Conservation (phyloP, 2,797 vertebrate genomes). For the Acridotheres tristis region DNA sequence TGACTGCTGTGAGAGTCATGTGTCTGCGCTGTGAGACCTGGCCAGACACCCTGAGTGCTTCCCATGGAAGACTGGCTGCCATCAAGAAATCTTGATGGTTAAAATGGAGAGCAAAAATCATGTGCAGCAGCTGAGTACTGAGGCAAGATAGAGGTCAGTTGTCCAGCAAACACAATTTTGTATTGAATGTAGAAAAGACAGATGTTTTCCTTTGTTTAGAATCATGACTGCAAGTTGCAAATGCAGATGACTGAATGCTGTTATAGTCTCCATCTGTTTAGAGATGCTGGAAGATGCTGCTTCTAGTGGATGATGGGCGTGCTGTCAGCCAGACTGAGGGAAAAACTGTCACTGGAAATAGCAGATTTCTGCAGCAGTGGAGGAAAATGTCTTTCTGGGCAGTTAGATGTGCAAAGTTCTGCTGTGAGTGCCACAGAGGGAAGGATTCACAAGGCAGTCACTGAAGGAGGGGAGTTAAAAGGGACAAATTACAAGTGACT, state of each 20-base stretch:
- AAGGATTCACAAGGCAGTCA: neutral
- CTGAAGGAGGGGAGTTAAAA: neutral
- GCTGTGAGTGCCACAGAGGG: neutral
- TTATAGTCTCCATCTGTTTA: neutral
- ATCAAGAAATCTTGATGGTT: neutral
- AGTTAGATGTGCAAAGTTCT: neutral
- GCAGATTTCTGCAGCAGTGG: neutral
- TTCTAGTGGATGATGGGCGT: neutral
- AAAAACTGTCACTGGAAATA: neutral
- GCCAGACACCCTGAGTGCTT: neutral
- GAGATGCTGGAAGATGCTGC: neutral
- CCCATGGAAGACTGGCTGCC: neutral
- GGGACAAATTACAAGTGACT: neutral
- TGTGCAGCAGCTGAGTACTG: neutral
- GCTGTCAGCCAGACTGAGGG: neutral
- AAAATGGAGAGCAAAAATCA: neutral
- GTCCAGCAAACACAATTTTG: neutral
- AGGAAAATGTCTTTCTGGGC: neutral
- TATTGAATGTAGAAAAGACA: neutral
- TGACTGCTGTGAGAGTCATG: constrained; percentile 16
- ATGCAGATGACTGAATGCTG: neutral
- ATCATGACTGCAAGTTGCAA: neutral
- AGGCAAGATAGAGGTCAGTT: neutral
- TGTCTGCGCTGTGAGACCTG: neutral
- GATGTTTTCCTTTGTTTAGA: neutral